These are phyloP conservation scores for Cheumatopsyche charites DNA, from an alignment of 1,140 invertebrate genomes.

Conservation along the genomic window DNA sequence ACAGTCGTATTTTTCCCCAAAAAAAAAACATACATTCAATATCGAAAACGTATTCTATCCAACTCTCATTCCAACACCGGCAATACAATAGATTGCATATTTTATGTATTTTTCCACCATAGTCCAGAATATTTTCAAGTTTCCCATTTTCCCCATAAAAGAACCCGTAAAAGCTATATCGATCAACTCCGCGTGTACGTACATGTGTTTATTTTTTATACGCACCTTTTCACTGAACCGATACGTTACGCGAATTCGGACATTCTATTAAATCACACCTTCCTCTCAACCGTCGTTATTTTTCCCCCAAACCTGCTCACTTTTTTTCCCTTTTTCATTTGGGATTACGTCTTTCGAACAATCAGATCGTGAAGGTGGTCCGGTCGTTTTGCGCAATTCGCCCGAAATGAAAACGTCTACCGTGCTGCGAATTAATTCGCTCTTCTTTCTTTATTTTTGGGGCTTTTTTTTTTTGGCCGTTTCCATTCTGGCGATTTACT, in stretches of 20 bases:
- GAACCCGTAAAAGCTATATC: too few relatives aligned
- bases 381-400: not conserved
- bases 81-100: too few relatives aligned
- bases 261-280: slow-evolving; percentile 5
- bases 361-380: slow-evolving; percentile 5
- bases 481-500: too few relatives aligned
- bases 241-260: slow-evolving; percentile 8
- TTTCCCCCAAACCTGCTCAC: not conserved
- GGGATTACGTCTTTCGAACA: not conserved
- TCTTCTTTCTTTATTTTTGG: not conserved
- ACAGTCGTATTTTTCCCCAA: too few relatives aligned
- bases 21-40: too few relatives aligned
- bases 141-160: too few relatives aligned
- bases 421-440: not conserved
- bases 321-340: not conserved
- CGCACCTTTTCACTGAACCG: not conserved
- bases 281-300: not conserved
- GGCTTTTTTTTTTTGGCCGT: not conserved
- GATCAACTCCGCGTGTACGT: not conserved
- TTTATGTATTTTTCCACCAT: too few relatives aligned
- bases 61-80: too few relatives aligned
- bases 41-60: too few relatives aligned
- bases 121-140: too few relatives aligned
- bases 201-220: not conserved
- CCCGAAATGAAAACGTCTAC: slow-evolving; percentile 3